Base-by-base conservation (phyloP, 2,888 invertebrate genomes). In the Athetis lepigone region DNA sequence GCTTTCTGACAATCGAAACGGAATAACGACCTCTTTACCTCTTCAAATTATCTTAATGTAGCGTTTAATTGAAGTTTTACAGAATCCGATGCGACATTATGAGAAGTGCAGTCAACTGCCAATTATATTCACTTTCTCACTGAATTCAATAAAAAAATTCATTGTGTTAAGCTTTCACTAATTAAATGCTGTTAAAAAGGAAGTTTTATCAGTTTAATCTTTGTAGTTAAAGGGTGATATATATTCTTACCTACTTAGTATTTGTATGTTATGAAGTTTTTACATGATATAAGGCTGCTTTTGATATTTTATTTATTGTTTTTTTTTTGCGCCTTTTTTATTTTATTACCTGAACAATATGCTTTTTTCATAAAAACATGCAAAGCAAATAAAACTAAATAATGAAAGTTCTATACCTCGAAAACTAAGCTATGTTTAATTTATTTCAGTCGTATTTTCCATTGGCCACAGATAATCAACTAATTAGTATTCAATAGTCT, bases 161-260 rank as follows among this genome's bases (percentile, higher is more conserved):
- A 42, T 29, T 52, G 45, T 68, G 54, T 46, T 29, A 25, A 68
- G 7, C 74, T 74, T 74, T 74, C 74, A 61, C 73, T 16, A 74
- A 65, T 57, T 70, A 64, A 74, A 51, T 51, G 21, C 2, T 40
- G 21, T 50, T 61, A 45, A 51, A 68, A 45, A 72, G 68, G 57
- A 50, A 46, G 19, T 21, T 18, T 56, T 63, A 59, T 73, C 59
- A 57, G 25, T 61, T 58, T 19, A 13, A 68, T 70, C 69, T 68
- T 49, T 18, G 6, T 59, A 51, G 60, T 56, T 67, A 59, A 47
- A 2, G 8, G 18, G 3, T 33, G 13, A 13, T 13, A 13, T 13
- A 18, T 18, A 18, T 33, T 21, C 27, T 29, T 6, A 37, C 23
- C 4, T 23, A 49, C n/a, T 23, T 40, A n/a, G n/a, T n/a, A n/a